Evolutionary conservation across 2,888 invertebrate species (phyloP), one percentile per base, ranked within the genome.

Genomic region (Ochropleura leucogaster): DNA sequence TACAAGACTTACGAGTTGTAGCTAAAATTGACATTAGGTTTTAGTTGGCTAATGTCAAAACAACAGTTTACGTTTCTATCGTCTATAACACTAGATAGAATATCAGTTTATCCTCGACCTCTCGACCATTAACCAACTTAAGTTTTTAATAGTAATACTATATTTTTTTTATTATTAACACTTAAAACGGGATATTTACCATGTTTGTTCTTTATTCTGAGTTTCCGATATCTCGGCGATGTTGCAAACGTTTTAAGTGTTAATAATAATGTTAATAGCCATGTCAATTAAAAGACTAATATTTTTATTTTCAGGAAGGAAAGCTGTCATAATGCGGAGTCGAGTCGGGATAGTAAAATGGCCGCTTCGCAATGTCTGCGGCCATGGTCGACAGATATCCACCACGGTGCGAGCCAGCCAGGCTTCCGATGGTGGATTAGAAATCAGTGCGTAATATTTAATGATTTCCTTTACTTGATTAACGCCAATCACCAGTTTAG

Each of bases 281-380:
- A 30, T 30, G 30, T 30, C 30, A 30, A 30, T 30, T 30, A 30
- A 30, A 30, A 30, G 30, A 30, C 30, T 30, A 30, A 30, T 30
- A 30, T 30, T 30, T 30, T 44, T 44, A 2, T n/a, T 80, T 76
- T 42, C 72, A 82, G 82, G 63, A 63, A 53, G 0, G 18, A 57
- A 49, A 20, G 9, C 10, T 18, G 60, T 46, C 7, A 89, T 59
- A 44, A 95, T 95, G 95, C 92, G 89, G 78, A 85, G 86, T 83
- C 89, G 92, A 44, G 82, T 92, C 12, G 78, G 84, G 44, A 88
- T 90, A 30, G 87, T 93, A 68, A 93, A 91, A 87, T 93, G 93
- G 93, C 92, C 92, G 0, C 71, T 92, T 0, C 80, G 75, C 4
- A 74, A 9, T 14, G 64, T 77, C 10, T 71, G 62, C 8, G 40